Evolutionary conservation across 2,888 invertebrate species (phyloP), one percentile per base, ranked within the genome.

Genomic region (Hemaris fuciformis): DNA sequence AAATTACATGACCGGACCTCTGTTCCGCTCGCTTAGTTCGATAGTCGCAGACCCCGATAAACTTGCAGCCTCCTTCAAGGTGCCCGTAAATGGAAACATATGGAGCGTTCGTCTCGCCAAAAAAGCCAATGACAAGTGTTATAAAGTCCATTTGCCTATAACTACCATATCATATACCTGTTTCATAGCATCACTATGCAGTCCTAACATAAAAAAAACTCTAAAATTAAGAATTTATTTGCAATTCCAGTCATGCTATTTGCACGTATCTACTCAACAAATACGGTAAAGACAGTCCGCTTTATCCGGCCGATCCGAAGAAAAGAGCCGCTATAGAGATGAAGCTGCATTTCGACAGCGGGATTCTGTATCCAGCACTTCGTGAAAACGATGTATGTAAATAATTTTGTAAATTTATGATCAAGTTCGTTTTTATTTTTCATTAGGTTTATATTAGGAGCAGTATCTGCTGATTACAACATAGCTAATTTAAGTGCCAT

Each of bases 161-260:
- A n/a, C n/a, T n/a, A n/a, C 10, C 31, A 6, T 31, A 31, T 8
- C 3, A 8, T 5, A 8, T 8, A 1, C 5, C 10, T 2, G 31
- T 25, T 27, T 15, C 18, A 23, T 43, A n/a, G 23, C 25, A 27
- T 22, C 3, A n/a, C 4, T 4, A 18, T 10, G 13, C 5, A 15
- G n/a, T 42, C 15, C 0, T 18, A 10, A 34, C 22, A 8, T 1
- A 8, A 8, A 15, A 31, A 10, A 6, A n/a, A 4, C 6, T n/a
- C 6, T 23, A 7, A 8, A 25, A n/a, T 20, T 20, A 22, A 60
- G 8, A 27, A 23, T 3, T 56, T 20, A 25, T 25, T 48, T 20
- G 42, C 25, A 15, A 10, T 68, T 94, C 91, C 81, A 94, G 94
- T 57, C 95, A 95, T 69, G 94, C 94, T 0, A 95, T 95, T 60